Percentiles rank a stretch among this genome's conserved stretches.
Conservation (phyloP, 2,888 invertebrate genomes). For the Tetragnatha montana region DNA sequence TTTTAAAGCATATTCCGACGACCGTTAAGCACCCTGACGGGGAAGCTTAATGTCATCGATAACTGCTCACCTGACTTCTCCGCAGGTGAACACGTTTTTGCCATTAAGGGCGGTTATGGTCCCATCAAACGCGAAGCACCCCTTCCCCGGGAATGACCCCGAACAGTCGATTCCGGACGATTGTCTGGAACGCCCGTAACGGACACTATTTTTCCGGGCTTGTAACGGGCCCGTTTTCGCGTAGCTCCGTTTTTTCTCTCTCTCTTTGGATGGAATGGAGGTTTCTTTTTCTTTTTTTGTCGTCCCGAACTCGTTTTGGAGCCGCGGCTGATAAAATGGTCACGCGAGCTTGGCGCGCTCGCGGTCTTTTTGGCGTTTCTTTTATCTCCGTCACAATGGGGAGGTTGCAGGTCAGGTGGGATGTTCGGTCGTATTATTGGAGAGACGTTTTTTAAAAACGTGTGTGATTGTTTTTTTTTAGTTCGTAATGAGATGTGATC, state of each 20-base stretch:
- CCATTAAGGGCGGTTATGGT: slow-evolving; percentile 65
- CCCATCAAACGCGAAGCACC: slow-evolving; percentile 37
- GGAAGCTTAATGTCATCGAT: slow-evolving; percentile 68
- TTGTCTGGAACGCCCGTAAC: slow-evolving; percentile 57
- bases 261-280: slow-evolving; percentile 12
- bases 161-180: slow-evolving; percentile 50
- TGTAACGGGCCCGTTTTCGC: slow-evolving; percentile 39
- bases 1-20: slow-evolving; percentile 67
- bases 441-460: background rate
- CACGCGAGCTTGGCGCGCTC: slow-evolving; percentile 38
- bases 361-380: slow-evolving; percentile 9
- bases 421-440: background rate
- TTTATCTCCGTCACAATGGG: slow-evolving; percentile 5
- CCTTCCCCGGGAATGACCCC: slow-evolving; percentile 51
- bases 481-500: background rate
- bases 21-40: slow-evolving; percentile 63
- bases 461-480: background rate
- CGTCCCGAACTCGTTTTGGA: slow-evolving; percentile 38
- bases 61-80: slow-evolving; percentile 63
- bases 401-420: slow-evolving; percentile 17
- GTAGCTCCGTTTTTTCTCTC: background rate
- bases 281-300: slow-evolving; percentile 20
- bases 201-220: slow-evolving; percentile 13
- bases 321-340: slow-evolving; percentile 46
- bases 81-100: slow-evolving; percentile 69